Evolutionary conservation across 2,888 invertebrate species (phyloP).

Genomic region (Pristionchus japonicus): DNA sequence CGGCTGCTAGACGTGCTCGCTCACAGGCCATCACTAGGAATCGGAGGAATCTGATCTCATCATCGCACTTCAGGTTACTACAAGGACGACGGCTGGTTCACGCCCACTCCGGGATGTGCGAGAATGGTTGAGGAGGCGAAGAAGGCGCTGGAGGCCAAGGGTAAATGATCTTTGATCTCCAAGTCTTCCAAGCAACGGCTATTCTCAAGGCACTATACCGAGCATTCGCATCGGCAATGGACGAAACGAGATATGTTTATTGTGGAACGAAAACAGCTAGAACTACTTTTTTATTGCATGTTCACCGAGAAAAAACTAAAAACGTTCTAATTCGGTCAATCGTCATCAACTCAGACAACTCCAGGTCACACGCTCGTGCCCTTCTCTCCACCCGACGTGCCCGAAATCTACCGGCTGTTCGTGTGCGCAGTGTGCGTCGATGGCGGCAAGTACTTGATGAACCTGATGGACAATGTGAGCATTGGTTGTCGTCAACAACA

Average conservation of each 20-base stretch:
- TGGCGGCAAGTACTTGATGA: constrained; percentile 59
- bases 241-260: too few species aligned
- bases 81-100: constrained; percentile 70
- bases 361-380: constrained; percentile 64
- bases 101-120: constrained; percentile 61
- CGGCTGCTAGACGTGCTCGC: background rate
- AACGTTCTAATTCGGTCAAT: too few species aligned
- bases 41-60: background rate
- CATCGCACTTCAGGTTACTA: constrained; percentile 55
- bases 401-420: constrained; percentile 59
- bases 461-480: constrained; percentile 57
- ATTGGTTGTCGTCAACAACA: background rate
- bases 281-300: too few species aligned
- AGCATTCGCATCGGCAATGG: too few species aligned
- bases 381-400: constrained; percentile 62
- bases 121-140: constrained; percentile 67
- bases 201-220: too few species aligned
- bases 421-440: constrained; percentile 64
- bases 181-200: too few species aligned
- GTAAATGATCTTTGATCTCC: background rate
- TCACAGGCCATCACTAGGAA: background rate
- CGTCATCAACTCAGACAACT: too few species aligned
- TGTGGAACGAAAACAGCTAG: too few species aligned
- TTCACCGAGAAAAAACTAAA: too few species aligned
- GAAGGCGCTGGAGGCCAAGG: constrained; percentile 54